Conservation (phyloP, 2,888 invertebrate species). For the Azorinus chamasolen region DNA sequence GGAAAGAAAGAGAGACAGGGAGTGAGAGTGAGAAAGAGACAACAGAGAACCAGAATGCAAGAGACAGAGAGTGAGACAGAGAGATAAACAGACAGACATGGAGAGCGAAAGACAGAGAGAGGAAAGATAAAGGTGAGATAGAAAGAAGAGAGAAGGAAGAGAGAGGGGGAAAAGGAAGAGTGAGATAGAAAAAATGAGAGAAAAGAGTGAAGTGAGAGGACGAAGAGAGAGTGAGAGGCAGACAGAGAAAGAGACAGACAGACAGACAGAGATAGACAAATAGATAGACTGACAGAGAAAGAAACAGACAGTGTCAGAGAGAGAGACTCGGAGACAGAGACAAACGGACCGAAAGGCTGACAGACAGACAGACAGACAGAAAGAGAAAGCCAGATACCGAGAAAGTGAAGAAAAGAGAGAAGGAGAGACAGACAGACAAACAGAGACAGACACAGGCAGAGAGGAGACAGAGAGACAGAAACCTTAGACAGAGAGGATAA, state of each 20-base stretch:
- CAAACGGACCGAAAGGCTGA: not conserved
- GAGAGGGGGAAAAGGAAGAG: too few species aligned
- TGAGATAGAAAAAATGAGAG: not conserved
- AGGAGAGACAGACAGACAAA: not conserved
- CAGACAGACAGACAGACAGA: not conserved
- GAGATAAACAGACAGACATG: too few species aligned
- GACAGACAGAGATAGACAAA: conserved; percentile 27
- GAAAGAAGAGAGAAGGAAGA: not conserved
- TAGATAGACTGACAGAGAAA: conserved; percentile 35
- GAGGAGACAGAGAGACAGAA: not conserved
- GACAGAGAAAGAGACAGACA: conserved; percentile 23
- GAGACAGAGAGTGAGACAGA: too few species aligned
- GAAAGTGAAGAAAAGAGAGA: not conserved
- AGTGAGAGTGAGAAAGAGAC: too few species aligned
- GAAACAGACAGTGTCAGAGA: conserved; percentile 14
- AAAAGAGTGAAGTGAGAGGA: conserved; percentile 6
- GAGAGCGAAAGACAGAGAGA: not conserved
- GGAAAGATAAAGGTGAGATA: not conserved
- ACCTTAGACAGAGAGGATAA: not conserved
- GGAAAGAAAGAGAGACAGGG: too few species aligned
- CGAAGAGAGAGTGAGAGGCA: conserved; percentile 25
- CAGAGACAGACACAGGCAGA: not conserved
- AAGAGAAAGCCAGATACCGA: not conserved
- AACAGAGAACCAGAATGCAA: too few species aligned
- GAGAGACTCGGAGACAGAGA: not conserved